A percentile compares a stretch with the other conserved stretches of the same genome.
These are phyloP conservation scores for Amaurobius ferox DNA, from an alignment of 2,888 invertebrate species.

Conservation along the genomic window DNA sequence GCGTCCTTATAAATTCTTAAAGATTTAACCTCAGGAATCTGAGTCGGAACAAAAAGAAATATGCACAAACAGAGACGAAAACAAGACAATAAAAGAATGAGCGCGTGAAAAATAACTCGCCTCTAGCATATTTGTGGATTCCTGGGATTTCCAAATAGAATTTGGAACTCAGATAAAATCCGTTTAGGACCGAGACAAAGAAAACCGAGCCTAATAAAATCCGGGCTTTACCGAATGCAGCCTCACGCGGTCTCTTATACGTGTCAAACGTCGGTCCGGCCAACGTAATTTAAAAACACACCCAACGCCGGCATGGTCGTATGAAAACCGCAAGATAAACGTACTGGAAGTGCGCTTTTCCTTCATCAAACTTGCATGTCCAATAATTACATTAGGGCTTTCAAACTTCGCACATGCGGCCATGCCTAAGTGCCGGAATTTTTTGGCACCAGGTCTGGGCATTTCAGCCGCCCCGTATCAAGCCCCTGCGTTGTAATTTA, in stretches of 20 bases:
- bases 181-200: constrained; percentile 48
- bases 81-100: constrained; percentile 6
- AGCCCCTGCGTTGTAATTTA: constrained; percentile 64
- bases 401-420: constrained; percentile 70
- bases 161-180: constrained; percentile 34
- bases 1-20: not conserved
- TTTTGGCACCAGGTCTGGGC: constrained; percentile 63
- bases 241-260: constrained; percentile 48
- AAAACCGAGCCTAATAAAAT: constrained; percentile 41
- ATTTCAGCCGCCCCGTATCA: constrained; percentile 22
- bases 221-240: constrained; percentile 7
- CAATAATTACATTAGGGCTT: constrained; percentile 71
- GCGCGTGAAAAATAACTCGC: constrained; percentile 2
- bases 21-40: not conserved
- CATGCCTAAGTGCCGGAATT: constrained; percentile 66
- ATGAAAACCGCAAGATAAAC: constrained; percentile 35
- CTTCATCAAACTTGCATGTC: constrained; percentile 69
- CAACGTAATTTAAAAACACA: constrained; percentile 54
- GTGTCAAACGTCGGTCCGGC: constrained; percentile 67
- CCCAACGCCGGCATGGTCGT: constrained; percentile 9
- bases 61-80: not conserved
- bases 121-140: not conserved
- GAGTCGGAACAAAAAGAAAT: not conserved
- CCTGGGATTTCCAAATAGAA: constrained; percentile 6
- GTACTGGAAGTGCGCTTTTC: constrained; percentile 61